Percentiles rank a stretch among this genome's conserved stretches.
Conservation (phyloP, 2,113 vertebrate genomes). For the Heptranchias perlo region DNA sequence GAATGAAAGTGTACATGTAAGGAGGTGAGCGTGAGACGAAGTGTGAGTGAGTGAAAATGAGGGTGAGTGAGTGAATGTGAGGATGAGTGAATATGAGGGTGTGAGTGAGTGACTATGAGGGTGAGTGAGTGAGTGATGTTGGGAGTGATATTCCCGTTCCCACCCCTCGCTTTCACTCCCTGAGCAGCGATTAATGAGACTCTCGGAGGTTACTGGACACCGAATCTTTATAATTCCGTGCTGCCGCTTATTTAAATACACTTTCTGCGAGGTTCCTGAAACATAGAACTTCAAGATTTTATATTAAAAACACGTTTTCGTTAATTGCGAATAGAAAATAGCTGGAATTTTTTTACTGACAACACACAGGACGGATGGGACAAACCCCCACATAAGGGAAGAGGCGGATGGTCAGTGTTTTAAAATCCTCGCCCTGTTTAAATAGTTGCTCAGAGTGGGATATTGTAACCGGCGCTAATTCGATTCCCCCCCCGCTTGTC, state of each 20-base stretch:
- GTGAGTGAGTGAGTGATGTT: no score
- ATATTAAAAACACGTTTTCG: neutral
- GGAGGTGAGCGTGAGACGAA: no score
- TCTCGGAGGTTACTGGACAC: neutral
- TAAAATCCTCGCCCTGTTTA: neutral
- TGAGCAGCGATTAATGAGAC: neutral
- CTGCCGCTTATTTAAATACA: neutral
- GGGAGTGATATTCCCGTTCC: neutral
- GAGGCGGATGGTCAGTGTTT: neutral
- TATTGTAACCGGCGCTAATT: constrained; percentile 43
- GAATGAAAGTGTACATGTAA: neutral
- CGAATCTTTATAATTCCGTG: neutral
- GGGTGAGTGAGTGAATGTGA: neutral
- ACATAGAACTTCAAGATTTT: neutral
- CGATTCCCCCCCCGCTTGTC: constrained; percentile 45
- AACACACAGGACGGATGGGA: neutral
- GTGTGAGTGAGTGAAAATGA: neutral
- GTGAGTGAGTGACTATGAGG: neutral
- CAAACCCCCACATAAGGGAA: neutral
- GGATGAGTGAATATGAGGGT: neutral
- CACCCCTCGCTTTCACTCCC: neutral
- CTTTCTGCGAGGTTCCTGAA: neutral
- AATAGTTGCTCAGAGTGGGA: constrained; percentile 15
- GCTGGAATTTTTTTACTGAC: neutral
- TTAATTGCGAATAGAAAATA: neutral